Base-by-base conservation (phyloP, 2,888 invertebrate species). In the Trissoscelio sp. region DNA sequence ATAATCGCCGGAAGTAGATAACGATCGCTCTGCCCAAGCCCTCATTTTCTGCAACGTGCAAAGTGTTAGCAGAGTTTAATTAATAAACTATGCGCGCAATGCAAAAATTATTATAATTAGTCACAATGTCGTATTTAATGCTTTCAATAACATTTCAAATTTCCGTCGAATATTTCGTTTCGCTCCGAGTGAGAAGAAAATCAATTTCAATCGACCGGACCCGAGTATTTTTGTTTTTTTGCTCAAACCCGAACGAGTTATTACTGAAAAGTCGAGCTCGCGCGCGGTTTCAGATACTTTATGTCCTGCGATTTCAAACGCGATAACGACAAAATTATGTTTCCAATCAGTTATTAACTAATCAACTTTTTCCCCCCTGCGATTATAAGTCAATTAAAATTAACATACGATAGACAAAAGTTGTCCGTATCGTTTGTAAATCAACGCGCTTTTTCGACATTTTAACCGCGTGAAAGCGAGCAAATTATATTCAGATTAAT, bases 1-100 rank as follows among this genome's bases (percentile, higher is more conserved):
- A 80, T 83, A 83, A 83, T 80, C 78, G 74, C 82, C 82, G 82
- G 82, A 83, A 83, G 82, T 64, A 70, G 82, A 83, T 83, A 80
- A 82, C 79, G 82, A 82, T 82, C 82, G 48, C 51, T 44, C 60
- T 28, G 69, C 75, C 39, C 55, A 37, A 82, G 82, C 82, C 79
- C 80, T 83, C 70, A 78, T 83, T 83, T 80, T 83, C 78, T 64
- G 62, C 82, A 80, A 62, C 70, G 74, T 70, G 80, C 78, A 83
- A 83, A 83, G 83, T 80, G 80, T 82, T 79, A 39, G 75, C 67
- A 20, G 42, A 78, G 55, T 79, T 80, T 80, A 78, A 83, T 82
- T 82, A 82, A 82, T 82, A 79, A 82, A 79, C 72, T 73, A 73
- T 73, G 74, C 75, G 73, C 72, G 79, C 72, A 57, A 60, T 64